Base-by-base conservation (phyloP, 2,113 vertebrate genomes). In the Phylloscopus trochiloides region DNA sequence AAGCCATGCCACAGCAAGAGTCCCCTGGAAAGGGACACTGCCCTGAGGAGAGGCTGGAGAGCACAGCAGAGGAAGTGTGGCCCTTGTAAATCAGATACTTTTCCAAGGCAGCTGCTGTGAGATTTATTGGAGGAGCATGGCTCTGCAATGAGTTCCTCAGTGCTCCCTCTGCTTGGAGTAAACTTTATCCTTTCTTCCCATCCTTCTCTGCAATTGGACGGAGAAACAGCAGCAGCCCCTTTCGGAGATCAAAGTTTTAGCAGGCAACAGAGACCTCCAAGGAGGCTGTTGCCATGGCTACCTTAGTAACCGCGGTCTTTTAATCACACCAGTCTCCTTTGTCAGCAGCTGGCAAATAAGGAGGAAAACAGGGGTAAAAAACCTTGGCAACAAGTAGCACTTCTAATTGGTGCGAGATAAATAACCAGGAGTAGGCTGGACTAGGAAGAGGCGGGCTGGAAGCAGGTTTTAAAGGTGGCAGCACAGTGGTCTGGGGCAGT, bases 251-350 rank as follows among this genome's bases (percentile, higher is more conserved):
- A 98, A 98, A 98, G 97, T 97, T 98, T 97, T 97, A 97, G 96
- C 94, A 97, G 97, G 97, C 98, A 96, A 98, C 97, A 98, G 98
- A 98, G 98, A 98, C 97, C 97, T 94, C 96, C 96, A 72, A 97
- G 96, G 97, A 97, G 92, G 96, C 93, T 90, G 98, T 99, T 97
- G 96, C 98, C 97, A 99, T 98, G 98, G 98, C 97, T 98, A 94
- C 98, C 43, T 85, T 72, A 93, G 95, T 98, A 98, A 96, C 84
- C 28, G 72, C 97, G 96, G 97, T 85, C 89, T 92, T 97, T 94
- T 98, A 97, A 98, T 98, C 96, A 80, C n/a, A 77, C 93, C 97
- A 97, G 96, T 66, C 97, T 96, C 84, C 95, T 96, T 96, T 97
- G 97, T 98, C 95, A 97, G 93, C 97, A 91, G 96, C 94, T 87